These are phyloP conservation scores for Sitta carolinensis DNA, from an alignment of 2,797 vertebrate species.

Conservation along the genomic window DNA sequence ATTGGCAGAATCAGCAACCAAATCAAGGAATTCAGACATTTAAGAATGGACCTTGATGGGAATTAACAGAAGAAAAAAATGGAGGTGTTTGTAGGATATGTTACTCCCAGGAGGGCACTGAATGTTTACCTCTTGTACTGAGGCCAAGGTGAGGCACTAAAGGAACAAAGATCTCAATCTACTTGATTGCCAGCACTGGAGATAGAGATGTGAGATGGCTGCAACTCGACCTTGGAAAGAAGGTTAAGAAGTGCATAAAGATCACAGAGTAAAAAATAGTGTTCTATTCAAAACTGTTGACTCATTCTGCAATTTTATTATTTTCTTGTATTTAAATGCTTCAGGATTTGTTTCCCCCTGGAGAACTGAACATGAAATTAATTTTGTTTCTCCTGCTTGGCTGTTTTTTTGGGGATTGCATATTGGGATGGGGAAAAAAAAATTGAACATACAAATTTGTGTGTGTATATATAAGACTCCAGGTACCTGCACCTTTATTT, in stretches of 20 bases:
- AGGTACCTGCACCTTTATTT: not conserved
- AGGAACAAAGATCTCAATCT: not conserved
- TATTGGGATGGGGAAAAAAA: not conserved
- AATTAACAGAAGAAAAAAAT: not conserved
- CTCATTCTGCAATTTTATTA: not conserved
- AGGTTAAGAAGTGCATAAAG: not conserved
- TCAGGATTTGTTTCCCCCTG: not conserved
- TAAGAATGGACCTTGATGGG: not conserved
- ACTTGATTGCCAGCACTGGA: not conserved
- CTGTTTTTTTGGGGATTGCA: not conserved
- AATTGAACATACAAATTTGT: not conserved
- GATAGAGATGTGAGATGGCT: not conserved
- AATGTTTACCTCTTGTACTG: not conserved
- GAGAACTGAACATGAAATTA: not conserved
- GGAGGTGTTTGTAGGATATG: not conserved
- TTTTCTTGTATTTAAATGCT: not conserved
- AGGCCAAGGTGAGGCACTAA: not conserved
- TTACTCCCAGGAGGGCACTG: not conserved
- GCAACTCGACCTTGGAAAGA: not conserved
- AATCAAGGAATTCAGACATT: not conserved
- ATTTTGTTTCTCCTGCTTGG: not conserved
- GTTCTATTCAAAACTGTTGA: not conserved
- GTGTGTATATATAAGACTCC: not conserved
- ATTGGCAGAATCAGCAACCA: not conserved
- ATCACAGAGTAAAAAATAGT: not conserved